These are phyloP conservation scores for Nilaparvata lugens DNA, from an alignment of 1,140 invertebrate species.

Conservation along the genomic window DNA sequence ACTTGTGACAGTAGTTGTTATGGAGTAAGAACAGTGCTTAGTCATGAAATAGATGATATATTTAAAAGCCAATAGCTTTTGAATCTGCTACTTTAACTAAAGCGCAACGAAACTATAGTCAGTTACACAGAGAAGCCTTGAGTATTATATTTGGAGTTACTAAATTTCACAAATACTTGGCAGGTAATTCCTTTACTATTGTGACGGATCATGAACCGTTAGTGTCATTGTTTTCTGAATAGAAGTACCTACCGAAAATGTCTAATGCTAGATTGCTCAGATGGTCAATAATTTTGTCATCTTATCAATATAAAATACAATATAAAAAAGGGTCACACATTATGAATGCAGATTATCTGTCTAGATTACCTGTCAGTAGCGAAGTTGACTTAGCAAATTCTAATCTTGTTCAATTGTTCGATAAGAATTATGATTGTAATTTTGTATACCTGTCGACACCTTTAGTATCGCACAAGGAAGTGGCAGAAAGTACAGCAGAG, in stretches of 20 bases:
- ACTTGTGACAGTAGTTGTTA: conserved; percentile 25
- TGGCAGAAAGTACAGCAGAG: too few relatives aligned
- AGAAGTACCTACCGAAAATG: conserved; percentile 29
- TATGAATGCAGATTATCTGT: too few relatives aligned
- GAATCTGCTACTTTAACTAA: conserved; percentile 31
- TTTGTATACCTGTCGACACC: too few relatives aligned
- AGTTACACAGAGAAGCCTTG: conserved; percentile 41
- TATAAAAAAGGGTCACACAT: conserved; percentile 3
- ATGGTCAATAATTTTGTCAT: conserved; percentile 13
- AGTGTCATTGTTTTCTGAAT: conserved; percentile 29
- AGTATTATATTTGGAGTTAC: conserved; percentile 32
- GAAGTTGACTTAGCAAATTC: too few relatives aligned
- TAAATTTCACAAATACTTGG: conserved; percentile 34
- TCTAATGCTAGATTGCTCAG: conserved; percentile 22
- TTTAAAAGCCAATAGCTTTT: conserved; percentile 33
- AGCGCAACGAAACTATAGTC: conserved; percentile 38
- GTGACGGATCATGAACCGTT: conserved; percentile 38
- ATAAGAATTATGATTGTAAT: too few relatives aligned
- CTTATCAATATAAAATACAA: conserved; percentile 23
- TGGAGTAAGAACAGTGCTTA: conserved; percentile 36
- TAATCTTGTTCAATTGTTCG: too few relatives aligned
- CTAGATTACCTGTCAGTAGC: too few relatives aligned
- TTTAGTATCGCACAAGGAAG: too few relatives aligned
- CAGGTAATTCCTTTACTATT: conserved; percentile 16
- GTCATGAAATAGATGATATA: conserved; percentile 29